phyloP scores from a whole-genome alignment of 1,140 invertebrate genomes.

The Galleria mellonella region DNA sequence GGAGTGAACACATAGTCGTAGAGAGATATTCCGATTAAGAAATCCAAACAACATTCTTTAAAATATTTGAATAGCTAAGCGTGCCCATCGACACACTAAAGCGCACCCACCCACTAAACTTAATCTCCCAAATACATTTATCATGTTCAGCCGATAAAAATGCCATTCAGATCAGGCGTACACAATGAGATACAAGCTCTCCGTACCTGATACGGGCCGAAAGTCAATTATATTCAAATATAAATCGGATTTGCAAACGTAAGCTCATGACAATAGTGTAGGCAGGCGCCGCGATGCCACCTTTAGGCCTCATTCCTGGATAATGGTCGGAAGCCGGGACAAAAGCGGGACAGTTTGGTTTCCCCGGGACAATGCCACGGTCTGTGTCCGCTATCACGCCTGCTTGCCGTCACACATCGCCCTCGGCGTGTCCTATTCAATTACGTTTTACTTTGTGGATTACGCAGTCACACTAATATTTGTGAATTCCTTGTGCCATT shows the following conservation, averaged over 20 bases:
- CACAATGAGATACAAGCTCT: slow-evolving; percentile 60
- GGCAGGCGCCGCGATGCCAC: slow-evolving; percentile 39
- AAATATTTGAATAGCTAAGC: slow-evolving; percentile 16
- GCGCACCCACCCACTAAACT: slow-evolving; percentile 41
- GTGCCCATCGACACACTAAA: slow-evolving; percentile 11
- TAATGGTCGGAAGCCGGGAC: slow-evolving; percentile 25
- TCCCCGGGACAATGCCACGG: not conserved
- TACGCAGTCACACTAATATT: slow-evolving; percentile 10
- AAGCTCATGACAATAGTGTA: slow-evolving; percentile 59
- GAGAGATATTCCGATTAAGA: not conserved
- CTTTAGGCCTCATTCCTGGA: slow-evolving; percentile 24
- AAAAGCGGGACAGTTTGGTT: not conserved
- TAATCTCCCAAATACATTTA: slow-evolving; percentile 70
- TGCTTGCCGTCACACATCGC: slow-evolving; percentile 6
- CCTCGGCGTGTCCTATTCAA: slow-evolving; percentile 16
- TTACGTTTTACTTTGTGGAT: slow-evolving; percentile 25
- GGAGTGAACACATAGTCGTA: too few species aligned
- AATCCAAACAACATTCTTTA: slow-evolving; percentile 6
- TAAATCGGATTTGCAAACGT: slow-evolving; percentile 72
- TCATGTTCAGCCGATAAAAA: slow-evolving; percentile 71
- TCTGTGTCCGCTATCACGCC: slow-evolving; percentile 9
- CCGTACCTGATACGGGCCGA: slow-evolving; percentile 62
- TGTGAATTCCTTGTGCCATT: too few species aligned
- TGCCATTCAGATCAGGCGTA: slow-evolving; percentile 59
- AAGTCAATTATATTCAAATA: slow-evolving; percentile 74